Percentiles rank a stretch among this genome's conserved stretches.
phyloP scores from a whole-genome alignment of 2,888 invertebrate species.

The Panopea generosa region DNA sequence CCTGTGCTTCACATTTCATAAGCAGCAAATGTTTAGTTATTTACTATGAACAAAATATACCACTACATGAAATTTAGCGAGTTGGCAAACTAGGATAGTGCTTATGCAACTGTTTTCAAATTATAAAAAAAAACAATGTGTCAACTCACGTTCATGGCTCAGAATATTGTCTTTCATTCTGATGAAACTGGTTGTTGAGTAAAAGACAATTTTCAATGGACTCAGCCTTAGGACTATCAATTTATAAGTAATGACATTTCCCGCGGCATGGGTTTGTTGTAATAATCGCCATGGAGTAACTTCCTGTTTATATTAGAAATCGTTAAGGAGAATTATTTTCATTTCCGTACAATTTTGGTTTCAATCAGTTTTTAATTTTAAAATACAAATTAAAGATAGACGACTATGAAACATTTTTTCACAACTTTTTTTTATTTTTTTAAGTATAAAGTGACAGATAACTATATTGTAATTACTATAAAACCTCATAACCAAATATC shows the following conservation, averaged over 20 bases:
- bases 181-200: background rate
- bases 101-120: too few species aligned
- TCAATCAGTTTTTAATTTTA: too few species aligned
- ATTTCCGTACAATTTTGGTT: slow-evolving; percentile 1
- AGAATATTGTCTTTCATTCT: background rate
- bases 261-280: slow-evolving; percentile 66
- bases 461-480: background rate
- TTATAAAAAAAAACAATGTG: too few species aligned
- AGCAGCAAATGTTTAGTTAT: too few species aligned
- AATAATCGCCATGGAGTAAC: slow-evolving; percentile 72
- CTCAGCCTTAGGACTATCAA: slow-evolving; percentile 17
- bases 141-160: background rate
- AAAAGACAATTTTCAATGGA: too few species aligned
- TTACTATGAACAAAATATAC: too few species aligned
- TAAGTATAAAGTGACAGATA: background rate
- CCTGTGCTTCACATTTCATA: too few species aligned
- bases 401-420: too few species aligned
- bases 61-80: too few species aligned
- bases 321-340: background rate
- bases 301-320: slow-evolving; percentile 46
- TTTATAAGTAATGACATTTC: slow-evolving; percentile 54
- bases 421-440: too few species aligned
- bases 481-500: slow-evolving; percentile 1
- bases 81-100: too few species aligned
- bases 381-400: too few species aligned